Percentiles rank a stretch among this genome's conserved stretches.
Conservation (phyloP, 2,888 invertebrate genomes). For the Cheiracanthium punctorium region DNA sequence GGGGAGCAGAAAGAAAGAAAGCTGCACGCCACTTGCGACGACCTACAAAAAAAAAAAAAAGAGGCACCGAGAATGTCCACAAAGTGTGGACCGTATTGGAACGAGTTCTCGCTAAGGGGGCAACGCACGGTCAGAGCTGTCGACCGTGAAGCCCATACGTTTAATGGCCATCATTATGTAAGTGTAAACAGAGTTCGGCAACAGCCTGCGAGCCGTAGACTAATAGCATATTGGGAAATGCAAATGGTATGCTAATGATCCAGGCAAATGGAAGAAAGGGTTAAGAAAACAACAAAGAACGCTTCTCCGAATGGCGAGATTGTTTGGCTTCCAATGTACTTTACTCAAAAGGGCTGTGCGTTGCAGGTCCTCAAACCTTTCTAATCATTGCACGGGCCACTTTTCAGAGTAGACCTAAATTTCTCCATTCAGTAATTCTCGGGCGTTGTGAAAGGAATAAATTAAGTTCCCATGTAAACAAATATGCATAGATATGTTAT, state of each 20-base stretch:
- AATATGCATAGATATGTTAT: too few species aligned
- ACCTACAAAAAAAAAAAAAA: neutral
- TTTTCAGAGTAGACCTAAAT: too few species aligned
- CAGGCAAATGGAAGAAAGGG: neutral
- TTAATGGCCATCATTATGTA: conserved; percentile 8
- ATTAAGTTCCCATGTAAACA: too few species aligned
- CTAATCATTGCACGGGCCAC: too few species aligned
- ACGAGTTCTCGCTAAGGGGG: neutral
- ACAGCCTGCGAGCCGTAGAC: neutral
- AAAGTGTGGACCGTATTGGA: neutral
- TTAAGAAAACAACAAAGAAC: neutral
- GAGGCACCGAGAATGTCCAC: neutral
- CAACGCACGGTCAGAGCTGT: neutral
- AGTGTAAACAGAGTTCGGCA: conserved; percentile 2
- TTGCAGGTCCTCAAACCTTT: too few species aligned
- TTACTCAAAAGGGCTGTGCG: too few species aligned
- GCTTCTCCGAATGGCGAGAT: too few species aligned
- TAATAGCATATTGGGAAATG: neutral
- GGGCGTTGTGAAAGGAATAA: too few species aligned
- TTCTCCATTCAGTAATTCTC: too few species aligned
- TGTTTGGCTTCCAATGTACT: too few species aligned
- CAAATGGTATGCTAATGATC: neutral
- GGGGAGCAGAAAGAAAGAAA: conserved; percentile 1
- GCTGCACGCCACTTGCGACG: conserved; percentile 8
- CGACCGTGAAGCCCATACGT: neutral